Percentiles rank a stretch among this genome's conserved stretches.
These are phyloP conservation scores for Pipa parva DNA, from an alignment of 2,113 vertebrate genomes.

Conservation along the genomic window DNA sequence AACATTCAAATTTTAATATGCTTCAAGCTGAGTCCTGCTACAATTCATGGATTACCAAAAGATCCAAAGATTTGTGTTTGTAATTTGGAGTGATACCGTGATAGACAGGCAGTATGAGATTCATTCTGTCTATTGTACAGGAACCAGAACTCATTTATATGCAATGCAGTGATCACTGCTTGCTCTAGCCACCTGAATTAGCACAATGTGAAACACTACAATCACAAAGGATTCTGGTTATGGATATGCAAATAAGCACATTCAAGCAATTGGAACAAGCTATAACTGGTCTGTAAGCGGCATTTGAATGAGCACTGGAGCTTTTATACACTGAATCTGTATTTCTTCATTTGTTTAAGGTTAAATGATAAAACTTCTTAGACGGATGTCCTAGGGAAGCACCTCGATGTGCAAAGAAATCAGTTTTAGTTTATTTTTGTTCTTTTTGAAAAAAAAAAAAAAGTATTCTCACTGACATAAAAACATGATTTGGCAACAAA, in stretches of 20 bases:
- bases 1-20: not conserved
- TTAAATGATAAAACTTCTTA: not conserved
- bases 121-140: not conserved
- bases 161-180: slow-evolving; percentile 9
- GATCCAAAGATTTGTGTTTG: not conserved
- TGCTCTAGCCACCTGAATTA: slow-evolving; percentile 32
- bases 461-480: too few species aligned
- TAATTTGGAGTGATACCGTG: slow-evolving; percentile 4
- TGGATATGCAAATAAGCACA: slow-evolving; percentile 37
- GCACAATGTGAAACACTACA: slow-evolving; percentile 35
- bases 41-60: not conserved
- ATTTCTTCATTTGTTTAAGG: not conserved
- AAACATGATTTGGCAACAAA: too few species aligned
- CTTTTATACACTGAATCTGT: slow-evolving; percentile 4
- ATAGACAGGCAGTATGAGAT: slow-evolving; percentile 7
- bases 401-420: too few species aligned
- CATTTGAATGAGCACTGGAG: slow-evolving; percentile 28
- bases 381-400: not conserved
- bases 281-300: slow-evolving; percentile 7
- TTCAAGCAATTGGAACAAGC: slow-evolving; percentile 35
- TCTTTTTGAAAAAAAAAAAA: too few species aligned
- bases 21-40: not conserved
- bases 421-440: too few species aligned
- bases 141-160: slow-evolving; percentile 27
- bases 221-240: slow-evolving; percentile 40